phyloP scores from a whole-genome alignment of 2,113 vertebrate genomes.

The Oncorhynchus kisutch region DNA sequence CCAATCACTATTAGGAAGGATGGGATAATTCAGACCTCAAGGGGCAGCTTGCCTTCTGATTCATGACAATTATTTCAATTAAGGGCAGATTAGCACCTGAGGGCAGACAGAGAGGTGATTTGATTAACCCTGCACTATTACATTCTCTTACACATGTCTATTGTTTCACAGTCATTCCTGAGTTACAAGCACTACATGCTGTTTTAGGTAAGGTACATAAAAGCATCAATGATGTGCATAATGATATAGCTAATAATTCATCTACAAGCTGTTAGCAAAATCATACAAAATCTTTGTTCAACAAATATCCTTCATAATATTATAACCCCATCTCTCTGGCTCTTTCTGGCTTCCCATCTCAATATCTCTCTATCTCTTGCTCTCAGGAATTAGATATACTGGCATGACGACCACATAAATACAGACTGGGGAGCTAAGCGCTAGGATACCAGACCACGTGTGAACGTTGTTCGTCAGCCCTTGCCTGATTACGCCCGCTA shows the following conservation, averaged over 20 bases:
- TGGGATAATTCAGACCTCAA: conserved; percentile 62
- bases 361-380: too few species aligned
- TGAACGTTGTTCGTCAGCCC: conserved; percentile 1
- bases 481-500: conserved; percentile 11
- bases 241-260: too few species aligned
- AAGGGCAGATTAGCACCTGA: conserved; percentile 71
- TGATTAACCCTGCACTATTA: conserved; percentile 66
- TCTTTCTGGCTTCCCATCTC: too few species aligned
- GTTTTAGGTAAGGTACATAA: too few species aligned
- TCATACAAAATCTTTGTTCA: too few species aligned
- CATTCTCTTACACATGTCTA: conserved; percentile 35
- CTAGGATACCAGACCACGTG: background rate
- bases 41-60: conserved; percentile 55
- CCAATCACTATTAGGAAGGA: conserved; percentile 64
- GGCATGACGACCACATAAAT: background rate
- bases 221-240: too few species aligned
- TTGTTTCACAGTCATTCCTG: conserved; percentile 40
- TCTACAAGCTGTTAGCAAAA: too few species aligned
- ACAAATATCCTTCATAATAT: too few species aligned
- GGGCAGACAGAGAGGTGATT: conserved; percentile 68
- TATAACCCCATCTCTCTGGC: too few species aligned
- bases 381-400: too few species aligned
- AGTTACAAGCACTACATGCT: conserved; percentile 18
- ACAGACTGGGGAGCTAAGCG: background rate
- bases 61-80: conserved; percentile 70